Percentiles rank a stretch among this genome's conserved stretches.
Conservation (phyloP, 2,888 invertebrate species). For the Drosophila fulvimacula region DNA sequence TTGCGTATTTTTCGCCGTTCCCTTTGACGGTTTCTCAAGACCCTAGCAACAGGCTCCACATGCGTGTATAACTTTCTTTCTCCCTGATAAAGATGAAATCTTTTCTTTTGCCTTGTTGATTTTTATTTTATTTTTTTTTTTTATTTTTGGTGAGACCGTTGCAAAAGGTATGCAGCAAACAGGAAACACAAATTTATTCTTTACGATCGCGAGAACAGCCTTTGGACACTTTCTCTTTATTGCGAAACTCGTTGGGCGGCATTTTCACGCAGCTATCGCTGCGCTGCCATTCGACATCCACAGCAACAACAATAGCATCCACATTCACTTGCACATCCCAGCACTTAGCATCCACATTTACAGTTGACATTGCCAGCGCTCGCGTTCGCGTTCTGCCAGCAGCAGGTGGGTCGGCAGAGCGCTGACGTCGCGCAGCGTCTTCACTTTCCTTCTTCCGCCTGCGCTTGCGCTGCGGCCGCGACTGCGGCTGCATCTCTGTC, state of each 20-base stretch:
- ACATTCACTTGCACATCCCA: slow-evolving; percentile 47
- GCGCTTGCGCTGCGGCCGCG: slow-evolving; percentile 37
- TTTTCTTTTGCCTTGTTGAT: neutral
- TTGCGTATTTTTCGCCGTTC: slow-evolving; percentile 41
- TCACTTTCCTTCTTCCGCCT: slow-evolving; percentile 74
- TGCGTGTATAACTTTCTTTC: slow-evolving; percentile 9
- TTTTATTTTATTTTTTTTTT: slow-evolving; percentile 20
- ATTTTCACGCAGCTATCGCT: slow-evolving; percentile 70
- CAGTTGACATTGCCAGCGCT: slow-evolving; percentile 53
- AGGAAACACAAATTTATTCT: slow-evolving; percentile 83
- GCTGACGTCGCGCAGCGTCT: slow-evolving; percentile 35
- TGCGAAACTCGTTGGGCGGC: slow-evolving; percentile 80
- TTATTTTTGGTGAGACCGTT: slow-evolving; percentile 40
- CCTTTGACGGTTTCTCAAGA: slow-evolving; percentile 31
- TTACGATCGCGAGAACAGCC: slow-evolving; percentile 82
- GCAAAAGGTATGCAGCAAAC: slow-evolving; percentile 60
- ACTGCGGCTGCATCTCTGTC: slow-evolving; percentile 26
- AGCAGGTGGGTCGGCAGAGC: slow-evolving; percentile 28
- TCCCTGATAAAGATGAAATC: slow-evolving; percentile 55
- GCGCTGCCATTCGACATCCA: slow-evolving; percentile 28
- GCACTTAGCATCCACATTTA: slow-evolving; percentile 36
- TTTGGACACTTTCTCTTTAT: slow-evolving; percentile 82
- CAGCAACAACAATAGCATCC: slow-evolving; percentile 13
- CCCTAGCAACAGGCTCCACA: slow-evolving; percentile 33
- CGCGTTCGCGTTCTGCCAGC: slow-evolving; percentile 23